Base-by-base conservation (phyloP, 2,797 vertebrate species). In the Taenioides sp. region DNA sequence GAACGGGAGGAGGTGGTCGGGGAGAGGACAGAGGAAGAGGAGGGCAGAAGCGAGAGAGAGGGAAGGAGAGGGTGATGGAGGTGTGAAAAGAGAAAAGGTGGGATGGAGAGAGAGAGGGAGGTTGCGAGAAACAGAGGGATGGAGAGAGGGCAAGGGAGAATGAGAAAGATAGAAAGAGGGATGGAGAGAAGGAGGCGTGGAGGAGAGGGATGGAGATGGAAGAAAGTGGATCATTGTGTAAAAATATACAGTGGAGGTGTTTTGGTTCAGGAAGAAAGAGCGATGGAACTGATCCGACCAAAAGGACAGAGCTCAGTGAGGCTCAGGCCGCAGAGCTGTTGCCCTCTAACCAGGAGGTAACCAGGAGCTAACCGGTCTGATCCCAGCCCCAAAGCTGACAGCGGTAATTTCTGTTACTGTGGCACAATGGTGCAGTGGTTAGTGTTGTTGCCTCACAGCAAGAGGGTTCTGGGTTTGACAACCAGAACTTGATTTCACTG, bases 31-130 rank as follows among this genome's bases (percentile, higher is more conserved):
- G 25, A 27, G 25, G 25, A 27, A 27, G 25, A 27, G 5, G 25
- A 31, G 28, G 28, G 28, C 5, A 31, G 5, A 31, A 5, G 5
- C 5, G 47, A 89, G 88, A 91, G 17, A 5, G 27, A 1, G 27
- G 16, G 2, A 16, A 1, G 16, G 14, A 50, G 88, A 18, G 22
- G 16, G n/a, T n/a, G 52, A 22, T 55, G 22, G n/a, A 55, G n/a
- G n/a, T 9, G 3, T 22, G 22, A n/a, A n/a, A 22, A 25, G 55
- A 25, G 86, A 66, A 62, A 91, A 91, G 81, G 68, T 5, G 16
- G 14, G 25, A 58, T 5, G 3, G 12, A 14, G 55, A 25, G 95
- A 94, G 95, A 92, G 86, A 81, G 85, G 67, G 63, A 90, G 91
- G 80, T n/a, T n/a, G n/a, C n/a, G n/a, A n/a, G 14, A 50, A 88